Evolutionary conservation across 2,113 vertebrate genomes (phyloP).

Genomic region (Notothenia rossii): DNA sequence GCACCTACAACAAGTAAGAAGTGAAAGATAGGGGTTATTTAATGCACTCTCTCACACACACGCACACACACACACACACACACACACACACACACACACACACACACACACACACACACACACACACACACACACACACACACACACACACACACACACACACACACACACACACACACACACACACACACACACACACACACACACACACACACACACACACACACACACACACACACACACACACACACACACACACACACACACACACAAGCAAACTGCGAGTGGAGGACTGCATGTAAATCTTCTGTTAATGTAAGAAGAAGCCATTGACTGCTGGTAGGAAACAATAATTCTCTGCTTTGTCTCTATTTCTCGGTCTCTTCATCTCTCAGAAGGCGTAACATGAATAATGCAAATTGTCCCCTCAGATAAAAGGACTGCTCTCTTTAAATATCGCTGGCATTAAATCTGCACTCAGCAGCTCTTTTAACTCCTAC

Average conservation of each 20-base stretch:
- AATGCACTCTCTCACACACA: slow-evolving; percentile 8
- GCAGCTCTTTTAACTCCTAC: slow-evolving; percentile 79
- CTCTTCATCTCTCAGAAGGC: slow-evolving; percentile 61
- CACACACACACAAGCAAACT: slow-evolving; percentile 37
- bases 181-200: not conserved
- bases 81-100: slow-evolving; percentile 22
- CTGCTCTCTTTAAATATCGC: slow-evolving; percentile 78
- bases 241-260: slow-evolving; percentile 10
- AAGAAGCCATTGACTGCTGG: slow-evolving; percentile 41
- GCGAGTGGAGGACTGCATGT: slow-evolving; percentile 21
- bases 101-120: slow-evolving; percentile 41
- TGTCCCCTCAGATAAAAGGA: slow-evolving; percentile 77
- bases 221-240: slow-evolving; percentile 48
- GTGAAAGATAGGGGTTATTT: slow-evolving; percentile 38
- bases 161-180: slow-evolving; percentile 50
- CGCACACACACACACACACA: slow-evolving; percentile 34
- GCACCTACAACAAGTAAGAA: slow-evolving; percentile 31
- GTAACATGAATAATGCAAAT: slow-evolving; percentile 83
- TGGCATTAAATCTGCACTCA: slow-evolving; percentile 80
- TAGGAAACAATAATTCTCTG: slow-evolving; percentile 56
- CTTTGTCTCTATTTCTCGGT: slow-evolving; percentile 61
- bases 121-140: slow-evolving; percentile 42
- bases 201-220: slow-evolving; percentile 1
- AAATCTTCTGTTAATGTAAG: slow-evolving; percentile 42
- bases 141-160: not conserved